Evolutionary conservation across 2,888 invertebrate species (phyloP).

Genomic region (Callimorpha dominula): DNA sequence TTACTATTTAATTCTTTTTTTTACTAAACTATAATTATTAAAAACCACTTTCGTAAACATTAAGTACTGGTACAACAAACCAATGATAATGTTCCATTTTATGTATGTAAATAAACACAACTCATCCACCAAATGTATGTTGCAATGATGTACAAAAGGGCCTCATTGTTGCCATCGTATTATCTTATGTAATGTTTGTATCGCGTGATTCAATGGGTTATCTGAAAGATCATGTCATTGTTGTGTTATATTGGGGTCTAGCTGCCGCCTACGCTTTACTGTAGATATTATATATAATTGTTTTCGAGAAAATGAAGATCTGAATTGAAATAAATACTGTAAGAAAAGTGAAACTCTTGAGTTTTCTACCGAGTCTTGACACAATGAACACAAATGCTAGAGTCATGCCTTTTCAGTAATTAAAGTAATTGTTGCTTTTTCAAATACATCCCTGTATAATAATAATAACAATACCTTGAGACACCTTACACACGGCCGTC

Average conservation of each 20-base stretch:
- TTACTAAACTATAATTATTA: no score
- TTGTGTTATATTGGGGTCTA: slow-evolving; percentile 1
- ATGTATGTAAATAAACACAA: slow-evolving; percentile 3
- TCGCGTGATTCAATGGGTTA: slow-evolving; percentile 18
- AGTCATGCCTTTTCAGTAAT: no score
- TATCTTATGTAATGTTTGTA: slow-evolving; percentile 17
- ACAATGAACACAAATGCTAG: no score
- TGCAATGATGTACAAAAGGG: slow-evolving; percentile 8
- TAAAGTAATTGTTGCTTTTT: no score
- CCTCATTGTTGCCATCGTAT: slow-evolving; percentile 5
- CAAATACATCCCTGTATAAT: no score
- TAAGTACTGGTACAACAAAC: no score
- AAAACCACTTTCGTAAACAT: no score
- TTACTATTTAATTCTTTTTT: no score
- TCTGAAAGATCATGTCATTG: slow-evolving; percentile 37
- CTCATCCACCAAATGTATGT: slow-evolving; percentile 5
- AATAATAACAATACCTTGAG: no score
- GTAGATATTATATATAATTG: not conserved
- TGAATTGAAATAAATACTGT: not conserved
- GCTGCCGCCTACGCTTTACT: not conserved
- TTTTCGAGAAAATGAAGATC: not conserved
- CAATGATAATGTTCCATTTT: not conserved
- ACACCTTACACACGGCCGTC: no score
- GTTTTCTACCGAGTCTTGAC: no score
- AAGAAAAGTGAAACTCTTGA: not conserved